Evolutionary conservation across 2,797 vertebrate genomes (phyloP).

Genomic region (Leucoraja ocellata): DNA sequence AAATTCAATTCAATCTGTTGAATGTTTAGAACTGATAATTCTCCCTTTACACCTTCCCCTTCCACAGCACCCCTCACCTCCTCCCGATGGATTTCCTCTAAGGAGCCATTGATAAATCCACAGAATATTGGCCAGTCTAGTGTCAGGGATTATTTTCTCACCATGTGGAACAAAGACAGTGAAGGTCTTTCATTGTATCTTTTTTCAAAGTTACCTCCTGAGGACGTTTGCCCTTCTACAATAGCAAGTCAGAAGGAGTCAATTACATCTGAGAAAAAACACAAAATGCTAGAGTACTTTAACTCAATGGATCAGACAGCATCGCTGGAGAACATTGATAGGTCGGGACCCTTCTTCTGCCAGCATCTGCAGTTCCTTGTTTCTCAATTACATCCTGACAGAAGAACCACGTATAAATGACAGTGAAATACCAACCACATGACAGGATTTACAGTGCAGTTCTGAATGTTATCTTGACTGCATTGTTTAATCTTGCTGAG

Average conservation of each 20-base stretch:
- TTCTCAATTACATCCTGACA: not conserved
- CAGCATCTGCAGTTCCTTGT: too few species aligned
- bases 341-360: too few species aligned
- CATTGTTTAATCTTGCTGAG: not conserved
- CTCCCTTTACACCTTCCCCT: too few species aligned
- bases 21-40: not conserved
- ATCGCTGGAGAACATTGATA: too few species aligned
- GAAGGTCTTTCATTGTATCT: not conserved
- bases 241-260: not conserved
- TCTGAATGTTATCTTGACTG: not conserved
- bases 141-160: not conserved
- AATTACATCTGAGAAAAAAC: too few species aligned
- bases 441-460: not conserved
- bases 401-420: not conserved
- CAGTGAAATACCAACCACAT: not conserved
- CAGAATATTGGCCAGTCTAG: not conserved
- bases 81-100: not conserved
- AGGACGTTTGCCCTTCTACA: not conserved
- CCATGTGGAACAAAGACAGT: not conserved
- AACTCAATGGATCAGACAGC: too few species aligned
- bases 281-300: too few species aligned
- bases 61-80: too few species aligned
- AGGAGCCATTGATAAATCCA: not conserved
- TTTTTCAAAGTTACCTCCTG: not conserved
- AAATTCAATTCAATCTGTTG: not conserved